Conservation (phyloP, 1,140 invertebrate genomes). For the Caerostris darwini region DNA sequence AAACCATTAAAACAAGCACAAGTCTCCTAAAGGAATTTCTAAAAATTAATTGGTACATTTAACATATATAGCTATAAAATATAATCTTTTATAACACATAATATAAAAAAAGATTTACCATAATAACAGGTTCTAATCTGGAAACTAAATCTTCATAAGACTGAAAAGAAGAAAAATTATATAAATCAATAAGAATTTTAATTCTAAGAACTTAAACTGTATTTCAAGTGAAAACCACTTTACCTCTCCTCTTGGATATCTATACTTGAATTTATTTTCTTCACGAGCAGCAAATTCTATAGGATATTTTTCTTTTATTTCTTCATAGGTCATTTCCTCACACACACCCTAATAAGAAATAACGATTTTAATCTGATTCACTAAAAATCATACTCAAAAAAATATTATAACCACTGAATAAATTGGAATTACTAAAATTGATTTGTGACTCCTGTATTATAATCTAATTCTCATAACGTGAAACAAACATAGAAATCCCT, state of each 20-base stretch:
- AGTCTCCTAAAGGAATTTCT: too few relatives aligned
- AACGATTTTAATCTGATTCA: not conserved
- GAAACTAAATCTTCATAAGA: slow-evolving; percentile 98
- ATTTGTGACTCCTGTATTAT: too few relatives aligned
- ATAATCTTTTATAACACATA: too few relatives aligned
- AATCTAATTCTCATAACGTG: too few relatives aligned
- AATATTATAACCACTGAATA: too few relatives aligned
- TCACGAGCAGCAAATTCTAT: slow-evolving; percentile 97
- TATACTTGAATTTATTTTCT: slow-evolving; percentile 99
- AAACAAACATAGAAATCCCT: too few relatives aligned
- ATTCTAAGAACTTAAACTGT: not conserved
- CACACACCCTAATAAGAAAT: slow-evolving; percentile 88
- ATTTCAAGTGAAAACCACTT: not conserved
- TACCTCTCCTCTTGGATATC: slow-evolving; percentile 96
- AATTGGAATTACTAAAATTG: too few relatives aligned
- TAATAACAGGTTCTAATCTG: slow-evolving; percentile 97
- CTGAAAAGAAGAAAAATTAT: slow-evolving; percentile 83
- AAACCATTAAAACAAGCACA: too few relatives aligned
- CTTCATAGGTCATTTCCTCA: slow-evolving; percentile 99
- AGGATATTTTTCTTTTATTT: slow-evolving; percentile 97
- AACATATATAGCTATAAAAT: too few relatives aligned
- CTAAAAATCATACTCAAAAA: too few relatives aligned
- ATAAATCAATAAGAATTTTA: not conserved
- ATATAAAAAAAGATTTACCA: slow-evolving; percentile 83
- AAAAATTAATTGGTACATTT: too few relatives aligned